Conservation (phyloP, 2,797 vertebrate genomes). For the Carapus acus region DNA sequence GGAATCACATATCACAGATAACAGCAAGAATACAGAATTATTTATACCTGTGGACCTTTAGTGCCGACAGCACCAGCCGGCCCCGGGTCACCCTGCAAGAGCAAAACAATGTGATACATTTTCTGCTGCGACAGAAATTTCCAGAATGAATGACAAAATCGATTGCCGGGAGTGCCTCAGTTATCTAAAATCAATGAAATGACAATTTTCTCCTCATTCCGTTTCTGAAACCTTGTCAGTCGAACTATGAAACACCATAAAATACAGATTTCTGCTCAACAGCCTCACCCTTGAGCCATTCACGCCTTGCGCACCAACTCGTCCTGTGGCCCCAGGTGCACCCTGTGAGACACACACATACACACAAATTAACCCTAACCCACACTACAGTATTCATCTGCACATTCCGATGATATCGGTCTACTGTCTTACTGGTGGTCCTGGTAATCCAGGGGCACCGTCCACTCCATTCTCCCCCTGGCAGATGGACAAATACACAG, state of each 20-base stretch:
- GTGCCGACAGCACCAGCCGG: conserved; percentile 71
- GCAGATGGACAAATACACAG: conserved; percentile 1
- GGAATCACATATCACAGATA: no score
- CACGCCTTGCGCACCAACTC: conserved; percentile 69
- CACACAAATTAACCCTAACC: neutral
- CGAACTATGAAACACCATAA: neutral
- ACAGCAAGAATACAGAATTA: no score
- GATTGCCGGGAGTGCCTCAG: no score
- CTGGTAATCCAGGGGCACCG: conserved; percentile 60
- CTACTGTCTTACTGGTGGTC: conserved; percentile 55
- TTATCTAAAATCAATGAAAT: neutral
- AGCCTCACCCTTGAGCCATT: conserved; percentile 80
- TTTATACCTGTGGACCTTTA: conserved; percentile 79
- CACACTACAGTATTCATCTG: no score
- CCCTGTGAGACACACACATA: conserved; percentile 66
- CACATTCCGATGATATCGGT: neutral
- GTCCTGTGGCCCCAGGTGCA: conserved; percentile 70
- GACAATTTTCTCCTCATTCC: neutral
- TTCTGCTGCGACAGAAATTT: no score
- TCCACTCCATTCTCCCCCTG: conserved; percentile 71
- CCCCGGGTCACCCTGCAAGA: conserved; percentile 78
- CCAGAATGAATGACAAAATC: neutral
- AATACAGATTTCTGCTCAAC: neutral
- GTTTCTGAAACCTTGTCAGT: neutral
- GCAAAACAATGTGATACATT: neutral